phyloP scores from a whole-genome alignment of 2,888 invertebrate genomes.

The Drosophila suboccidentalis region DNA sequence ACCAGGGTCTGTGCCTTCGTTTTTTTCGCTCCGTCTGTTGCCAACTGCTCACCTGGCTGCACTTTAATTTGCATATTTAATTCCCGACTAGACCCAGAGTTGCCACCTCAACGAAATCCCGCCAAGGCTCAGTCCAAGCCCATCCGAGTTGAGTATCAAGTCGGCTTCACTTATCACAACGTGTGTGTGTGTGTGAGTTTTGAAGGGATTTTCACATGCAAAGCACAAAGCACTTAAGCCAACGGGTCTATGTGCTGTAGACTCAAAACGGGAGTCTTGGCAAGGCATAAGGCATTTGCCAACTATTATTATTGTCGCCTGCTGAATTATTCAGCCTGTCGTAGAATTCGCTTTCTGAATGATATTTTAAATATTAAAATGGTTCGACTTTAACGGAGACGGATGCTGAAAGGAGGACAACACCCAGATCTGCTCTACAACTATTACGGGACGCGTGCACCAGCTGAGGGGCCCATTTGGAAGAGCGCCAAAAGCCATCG shows the following conservation, averaged over 20 bases:
- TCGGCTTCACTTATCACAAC: constrained; percentile 10
- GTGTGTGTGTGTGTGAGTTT: constrained; percentile 41
- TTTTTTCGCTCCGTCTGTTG: constrained; percentile 1
- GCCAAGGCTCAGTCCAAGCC: constrained; percentile 14
- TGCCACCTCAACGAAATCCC: constrained; percentile 28
- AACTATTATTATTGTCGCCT: constrained; percentile 68
- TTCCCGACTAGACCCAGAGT: constrained; percentile 20
- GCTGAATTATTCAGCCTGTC: constrained; percentile 62
- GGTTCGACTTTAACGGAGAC: constrained; percentile 43
- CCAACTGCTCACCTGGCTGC: constrained; percentile 32
- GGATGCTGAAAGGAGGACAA: constrained; percentile 10
- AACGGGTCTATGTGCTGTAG: constrained; percentile 8
- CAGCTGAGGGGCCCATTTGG: constrained; percentile 48
- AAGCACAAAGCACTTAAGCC: constrained; percentile 66
- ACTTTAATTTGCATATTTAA: constrained; percentile 48
- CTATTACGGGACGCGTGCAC: constrained; percentile 24
- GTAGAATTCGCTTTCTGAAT: constrained; percentile 51
- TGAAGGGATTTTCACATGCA: constrained; percentile 53
- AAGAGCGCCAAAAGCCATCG: constrained; percentile 40
- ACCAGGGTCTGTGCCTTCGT: constrained; percentile 6
- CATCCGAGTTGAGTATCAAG: constrained; percentile 8
- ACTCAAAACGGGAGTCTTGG: constrained; percentile 1
- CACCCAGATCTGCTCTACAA: constrained; percentile 6
- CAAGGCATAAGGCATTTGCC: constrained; percentile 39
- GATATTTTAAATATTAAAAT: constrained; percentile 71